Base-by-base conservation (phyloP, 2,888 invertebrate genomes). In the Ernsta delagoae region DNA sequence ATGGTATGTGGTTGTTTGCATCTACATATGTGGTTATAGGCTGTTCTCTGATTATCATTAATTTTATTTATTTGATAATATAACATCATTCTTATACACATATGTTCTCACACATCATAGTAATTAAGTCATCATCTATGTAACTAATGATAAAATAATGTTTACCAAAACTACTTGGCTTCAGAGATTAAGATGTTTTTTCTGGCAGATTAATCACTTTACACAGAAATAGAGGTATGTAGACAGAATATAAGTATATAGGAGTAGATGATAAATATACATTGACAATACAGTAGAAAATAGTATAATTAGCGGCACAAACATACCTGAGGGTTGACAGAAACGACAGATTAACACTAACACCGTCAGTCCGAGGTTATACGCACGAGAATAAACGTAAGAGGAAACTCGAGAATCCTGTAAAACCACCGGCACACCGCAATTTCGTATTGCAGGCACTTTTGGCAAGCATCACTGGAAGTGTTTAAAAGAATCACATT, bases 401-500 rank as follows among this genome's bases (percentile, higher is more conserved):
- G 16, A 16, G 62, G 73, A 75, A 74, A 80, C 79, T 76, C 76
- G 78, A 73, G 75, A 76, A 79, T 78, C 75, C 74, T 75, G 69
- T 72, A 74, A 78, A 80, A 82, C 83, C 59, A 83, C 82, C 82
- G 77, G 73, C 73, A 75, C 75, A 71, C 76, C 81, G 80, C 80
- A 82, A 79, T 80, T 80, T 77, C 78, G 78, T 78, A 75, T 80
- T 78, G 77, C 77, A 74, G 74, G 79, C 74, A 74, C 74, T 81
- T 81, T 85, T 86, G 86, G 86, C 87, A 87, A 82, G 78, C 79
- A 80, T 77, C 80, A 75, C 82, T 75, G 75, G 72, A 77, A 36
- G 56, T 56, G 60, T 34, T 67, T 61, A n/a, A 56, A 54, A 48
- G 61, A 66, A 53, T 54, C 56, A 67, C 48, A 34, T 39, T 36